Percentiles rank a stretch among this genome's conserved stretches.
Evolutionary conservation across 2,113 vertebrate species (phyloP).

Genomic region (Triplophysa tibetana): DNA sequence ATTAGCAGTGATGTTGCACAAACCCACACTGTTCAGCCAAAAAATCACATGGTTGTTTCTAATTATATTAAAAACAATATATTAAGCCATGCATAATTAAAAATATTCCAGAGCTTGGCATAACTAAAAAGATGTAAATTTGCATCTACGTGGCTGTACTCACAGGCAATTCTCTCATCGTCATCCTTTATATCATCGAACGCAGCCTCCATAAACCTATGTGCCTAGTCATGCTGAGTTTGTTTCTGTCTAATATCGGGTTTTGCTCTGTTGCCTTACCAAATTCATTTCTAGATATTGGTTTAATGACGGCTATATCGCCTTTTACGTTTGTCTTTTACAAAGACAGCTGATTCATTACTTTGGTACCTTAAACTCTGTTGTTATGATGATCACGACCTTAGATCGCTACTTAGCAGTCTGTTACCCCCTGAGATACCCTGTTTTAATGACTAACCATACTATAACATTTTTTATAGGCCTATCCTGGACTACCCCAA

Average conservation of each 20-base stretch:
- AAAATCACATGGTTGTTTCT: too few relatives aligned
- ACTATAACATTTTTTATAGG: slow-evolving; percentile 45
- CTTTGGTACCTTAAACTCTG: slow-evolving; percentile 60
- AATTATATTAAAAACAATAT: too few relatives aligned
- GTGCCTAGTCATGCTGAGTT: slow-evolving; percentile 64
- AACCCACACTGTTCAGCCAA: too few relatives aligned
- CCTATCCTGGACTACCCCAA: too few relatives aligned
- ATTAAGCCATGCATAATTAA: too few relatives aligned
- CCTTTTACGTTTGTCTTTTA: slow-evolving; percentile 57
- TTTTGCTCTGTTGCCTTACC: slow-evolving; percentile 60
- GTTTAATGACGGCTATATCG: slow-evolving; percentile 57
- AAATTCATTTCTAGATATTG: slow-evolving; percentile 59
- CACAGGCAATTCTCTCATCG: slow-evolving; percentile 54
- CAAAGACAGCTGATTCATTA: slow-evolving; percentile 59
- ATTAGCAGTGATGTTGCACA: too few relatives aligned
- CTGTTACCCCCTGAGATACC: slow-evolving; percentile 60
- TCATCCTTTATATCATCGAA: slow-evolving; percentile 53
- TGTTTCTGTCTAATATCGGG: slow-evolving; percentile 60
- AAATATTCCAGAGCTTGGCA: too few relatives aligned
- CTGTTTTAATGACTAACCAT: slow-evolving; percentile 51
- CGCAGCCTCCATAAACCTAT: slow-evolving; percentile 62
- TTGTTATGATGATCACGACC: slow-evolving; percentile 60
- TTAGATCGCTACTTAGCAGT: slow-evolving; percentile 60
- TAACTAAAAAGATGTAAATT: too few relatives aligned
- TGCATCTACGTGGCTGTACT: slow-evolving; percentile 54